Evolutionary conservation across 2,113 vertebrate genomes (phyloP), one percentile per base, ranked within the genome.

Genomic region (Varanus salvator): DNA sequence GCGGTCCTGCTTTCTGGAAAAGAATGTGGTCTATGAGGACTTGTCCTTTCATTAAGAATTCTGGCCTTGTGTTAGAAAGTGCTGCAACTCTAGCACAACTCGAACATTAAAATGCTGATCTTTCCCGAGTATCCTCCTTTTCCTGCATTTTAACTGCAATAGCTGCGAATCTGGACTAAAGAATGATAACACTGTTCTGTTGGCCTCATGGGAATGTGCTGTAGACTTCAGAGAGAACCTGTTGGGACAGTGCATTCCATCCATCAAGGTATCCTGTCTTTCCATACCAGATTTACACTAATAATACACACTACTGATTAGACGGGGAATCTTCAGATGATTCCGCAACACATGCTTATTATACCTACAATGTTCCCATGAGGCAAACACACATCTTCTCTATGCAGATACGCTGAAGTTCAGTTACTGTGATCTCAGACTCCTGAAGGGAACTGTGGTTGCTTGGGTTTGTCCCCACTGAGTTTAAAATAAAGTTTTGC

Each of bases 361-460:
- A 91, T 90, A 88, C 50, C 66, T 23, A 29, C 89, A 90, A 60
- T 19, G 71, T n/a, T 93, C 93, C 90, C 90, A 44, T 92, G 89
- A 90, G 87, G 66, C 71, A 93, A 91, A 76, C 75, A 92, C 66
- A n/a, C 27, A 91, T 54, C 19, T 88, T 48, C 69, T 57, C 44
- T 93, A 90, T 90, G 87, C 69, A 72, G 38, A 8, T 85, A 92
- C 57, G 12, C 38, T 57, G 92, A 88, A 66, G 19, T 25, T 89
- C 44, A 29, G 66, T 89, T 86, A 78, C 83, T 88, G 11, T 94
- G 48, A 74, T 57, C 87, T 87, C 91, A 91, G 92, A 91, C 87
- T 93, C 82, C 90, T 64, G 91, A 84, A 69, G 12, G 0, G 21
- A 85, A 44, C 31, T 50, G 31, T 68, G 27, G 8, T 44, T 69